Base-by-base conservation (phyloP, 37 sponge, comb jelly and placozoan species). In the Agelas oroides region DNA sequence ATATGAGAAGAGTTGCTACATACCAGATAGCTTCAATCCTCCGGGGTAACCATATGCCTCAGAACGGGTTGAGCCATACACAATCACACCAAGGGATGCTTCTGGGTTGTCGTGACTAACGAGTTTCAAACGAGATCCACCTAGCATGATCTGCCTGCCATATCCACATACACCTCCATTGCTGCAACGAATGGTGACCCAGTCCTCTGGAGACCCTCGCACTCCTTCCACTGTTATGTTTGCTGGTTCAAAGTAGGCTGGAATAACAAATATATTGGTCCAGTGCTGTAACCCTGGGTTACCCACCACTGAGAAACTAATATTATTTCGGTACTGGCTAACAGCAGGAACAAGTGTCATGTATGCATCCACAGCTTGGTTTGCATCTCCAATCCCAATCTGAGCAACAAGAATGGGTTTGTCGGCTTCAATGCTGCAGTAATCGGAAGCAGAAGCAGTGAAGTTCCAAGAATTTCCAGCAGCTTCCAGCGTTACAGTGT, bases 341-440 rank as follows among this genome's bases (percentile, higher is more conserved):
- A 85, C 34, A 15, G 90, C 79, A 18, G 90, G 90, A 25, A 89
- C 39, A 25, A 78, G 46, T 12, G 77, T 59, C 90, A 89, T 89
- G 32, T 84, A 79, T n/a, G 86, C 71, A 71, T 77, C 79, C 70
- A 68, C 63, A 20, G 23, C 24, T 30, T 64, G 23, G 15, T 40
- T 65, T 19, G 62, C 57, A 75, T 96, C 93, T 27, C 71, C 69
- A 0, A 84, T 36, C n/a, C 79, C 55, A 58, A 79, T 79, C 71
- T 82, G 82, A 14, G 81, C 81, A 21, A 88, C 21, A 32, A 88
- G 62, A 76, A 81, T 53, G 19, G 88, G 90, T 20, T 65, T 14
- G 33, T 75, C 78, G 1, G 78, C 60, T 53, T 37, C 53, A 46
- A 84, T 28, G 56, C 39, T 65, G 41, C 88, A 88, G 33, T 14